Conservation (phyloP, 2,888 invertebrate genomes). For the Sminthurinus aureus region DNA sequence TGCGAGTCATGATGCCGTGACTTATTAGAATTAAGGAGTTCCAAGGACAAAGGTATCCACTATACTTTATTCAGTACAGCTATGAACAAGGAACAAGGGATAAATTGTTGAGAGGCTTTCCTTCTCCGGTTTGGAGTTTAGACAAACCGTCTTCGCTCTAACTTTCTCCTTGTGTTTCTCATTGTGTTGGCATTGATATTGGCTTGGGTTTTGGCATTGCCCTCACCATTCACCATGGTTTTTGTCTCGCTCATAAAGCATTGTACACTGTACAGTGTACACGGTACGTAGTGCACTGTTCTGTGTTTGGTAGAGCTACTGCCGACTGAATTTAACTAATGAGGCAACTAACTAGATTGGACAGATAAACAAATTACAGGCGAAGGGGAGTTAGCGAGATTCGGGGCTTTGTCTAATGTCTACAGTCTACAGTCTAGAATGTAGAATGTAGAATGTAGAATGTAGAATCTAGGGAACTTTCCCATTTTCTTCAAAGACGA, state of each 20-base stretch:
- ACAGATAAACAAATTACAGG: constrained; percentile 31
- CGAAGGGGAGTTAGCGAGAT: too few relatives aligned
- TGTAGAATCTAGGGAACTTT: neutral
- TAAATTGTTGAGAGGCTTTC: constrained; percentile 7
- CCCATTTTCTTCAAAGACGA: neutral
- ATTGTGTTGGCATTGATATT: neutral
- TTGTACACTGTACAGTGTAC: neutral
- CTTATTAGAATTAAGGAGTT: too few relatives aligned
- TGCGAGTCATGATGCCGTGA: too few relatives aligned
- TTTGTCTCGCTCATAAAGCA: neutral
- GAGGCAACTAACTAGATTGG: constrained; percentile 24
- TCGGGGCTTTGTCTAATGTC: too few relatives aligned
- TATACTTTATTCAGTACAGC: neutral
- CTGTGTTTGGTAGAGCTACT: neutral
- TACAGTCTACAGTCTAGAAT: too few relatives aligned
- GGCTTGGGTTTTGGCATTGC: neutral
- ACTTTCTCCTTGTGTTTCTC: neutral
- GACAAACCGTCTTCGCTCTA: neutral
- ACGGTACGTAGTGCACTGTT: neutral
- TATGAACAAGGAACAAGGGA: neutral
- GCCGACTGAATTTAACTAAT: constrained; percentile 21
- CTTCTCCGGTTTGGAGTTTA: too few relatives aligned
- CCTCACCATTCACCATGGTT: neutral
- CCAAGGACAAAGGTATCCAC: too few relatives aligned
- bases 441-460: too few relatives aligned